Percentiles rank a stretch among this genome's conserved stretches.
phyloP scores from a whole-genome alignment of 2,113 vertebrate genomes.

The Gallinago undulata region DNA sequence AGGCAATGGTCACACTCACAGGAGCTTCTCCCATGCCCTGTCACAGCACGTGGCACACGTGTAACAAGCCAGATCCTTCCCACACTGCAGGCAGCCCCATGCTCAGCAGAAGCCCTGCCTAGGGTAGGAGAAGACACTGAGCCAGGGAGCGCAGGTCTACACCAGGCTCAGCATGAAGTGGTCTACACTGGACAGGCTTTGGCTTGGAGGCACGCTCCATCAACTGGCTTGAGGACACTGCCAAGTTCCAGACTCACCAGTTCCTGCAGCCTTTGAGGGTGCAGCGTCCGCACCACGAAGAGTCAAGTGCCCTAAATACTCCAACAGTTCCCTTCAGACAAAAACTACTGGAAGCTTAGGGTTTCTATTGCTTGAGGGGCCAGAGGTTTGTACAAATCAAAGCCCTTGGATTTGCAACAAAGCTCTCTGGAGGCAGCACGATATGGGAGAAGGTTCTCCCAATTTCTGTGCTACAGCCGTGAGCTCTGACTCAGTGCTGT shows the following conservation, averaged over 20 bases:
- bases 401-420: background rate
- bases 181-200: background rate
- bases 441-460: background rate
- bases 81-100: background rate
- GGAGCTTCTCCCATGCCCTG: background rate
- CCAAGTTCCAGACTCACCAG: background rate
- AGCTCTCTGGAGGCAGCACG: background rate
- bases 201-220: background rate
- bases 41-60: rapidly evolving
- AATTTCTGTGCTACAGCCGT: background rate
- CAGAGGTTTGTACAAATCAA: background rate
- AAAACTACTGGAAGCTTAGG: background rate
- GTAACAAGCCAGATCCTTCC: background rate
- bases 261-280: background rate
- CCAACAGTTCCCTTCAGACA: rapidly evolving
- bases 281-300: background rate
- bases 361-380: background rate
- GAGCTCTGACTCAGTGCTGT: constrained; percentile 8
- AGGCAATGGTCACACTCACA: background rate
- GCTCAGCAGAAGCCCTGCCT: background rate
- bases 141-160: background rate
- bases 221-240: background rate
- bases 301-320: background rate
- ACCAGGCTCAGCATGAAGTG: background rate
- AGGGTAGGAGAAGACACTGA: background rate